Conservation (phyloP, 1,140 invertebrate genomes). For the Aricia agestis region DNA sequence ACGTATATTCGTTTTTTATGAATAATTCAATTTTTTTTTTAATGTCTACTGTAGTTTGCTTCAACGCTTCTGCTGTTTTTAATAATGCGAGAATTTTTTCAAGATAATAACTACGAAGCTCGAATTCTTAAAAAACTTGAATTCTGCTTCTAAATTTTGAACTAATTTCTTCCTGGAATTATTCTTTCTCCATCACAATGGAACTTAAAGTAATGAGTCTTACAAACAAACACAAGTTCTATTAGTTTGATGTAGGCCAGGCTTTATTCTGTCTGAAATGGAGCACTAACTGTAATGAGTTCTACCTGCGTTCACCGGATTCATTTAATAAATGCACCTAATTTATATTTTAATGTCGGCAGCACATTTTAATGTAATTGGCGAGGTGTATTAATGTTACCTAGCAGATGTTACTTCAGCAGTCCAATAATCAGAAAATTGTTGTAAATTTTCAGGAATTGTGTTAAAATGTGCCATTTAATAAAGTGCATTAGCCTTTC, state of each 20-base stretch:
- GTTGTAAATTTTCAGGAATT: neutral
- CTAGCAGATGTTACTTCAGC: neutral
- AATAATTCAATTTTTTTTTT: neutral
- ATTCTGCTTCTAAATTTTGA: neutral
- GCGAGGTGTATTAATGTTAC: neutral
- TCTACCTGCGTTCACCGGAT: neutral
- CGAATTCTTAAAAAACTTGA: too few relatives aligned
- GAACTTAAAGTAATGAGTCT: neutral
- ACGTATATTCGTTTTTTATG: neutral
- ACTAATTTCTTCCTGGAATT: neutral
- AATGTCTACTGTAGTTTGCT: neutral
- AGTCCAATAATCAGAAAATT: neutral
- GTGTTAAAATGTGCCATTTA: neutral
- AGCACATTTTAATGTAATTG: conserved; percentile 3
- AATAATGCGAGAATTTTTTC: too few relatives aligned
- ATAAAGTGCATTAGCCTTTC: neutral
- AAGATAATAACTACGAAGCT: too few relatives aligned
- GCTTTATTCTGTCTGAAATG: conserved; percentile 1
- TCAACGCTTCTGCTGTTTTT: too few relatives aligned
- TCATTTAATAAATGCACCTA: conserved; percentile 1
- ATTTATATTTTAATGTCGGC: conserved; percentile 3
- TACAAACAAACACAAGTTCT: neutral
- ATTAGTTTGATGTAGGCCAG: neutral
- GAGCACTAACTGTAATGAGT: neutral
- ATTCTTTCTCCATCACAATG: neutral